Conservation (phyloP, 2,113 vertebrate genomes). For the Chaenogobius annularis region DNA sequence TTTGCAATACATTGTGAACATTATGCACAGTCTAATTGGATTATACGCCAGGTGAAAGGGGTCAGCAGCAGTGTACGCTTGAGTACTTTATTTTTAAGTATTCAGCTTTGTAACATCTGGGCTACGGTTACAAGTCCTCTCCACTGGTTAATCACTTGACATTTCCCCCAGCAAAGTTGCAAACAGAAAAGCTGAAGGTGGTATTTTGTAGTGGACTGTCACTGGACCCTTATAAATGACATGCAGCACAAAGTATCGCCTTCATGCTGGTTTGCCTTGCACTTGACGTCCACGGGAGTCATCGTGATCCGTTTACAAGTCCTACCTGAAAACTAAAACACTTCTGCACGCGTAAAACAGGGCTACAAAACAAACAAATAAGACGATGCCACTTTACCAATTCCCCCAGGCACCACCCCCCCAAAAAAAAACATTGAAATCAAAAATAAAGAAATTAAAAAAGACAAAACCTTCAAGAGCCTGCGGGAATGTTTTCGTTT, state of each 20-base stretch:
- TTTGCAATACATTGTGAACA: not conserved
- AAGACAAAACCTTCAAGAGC: not conserved
- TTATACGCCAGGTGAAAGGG: not conserved
- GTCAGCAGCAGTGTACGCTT: not conserved
- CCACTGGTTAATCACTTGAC: not conserved
- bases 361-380: not conserved
- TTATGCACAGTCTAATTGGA: not conserved
- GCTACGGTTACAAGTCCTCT: not conserved
- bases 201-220: constrained; percentile 20
- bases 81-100: not conserved
- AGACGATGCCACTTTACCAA: not conserved
- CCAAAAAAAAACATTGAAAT: not conserved
- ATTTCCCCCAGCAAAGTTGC: not conserved
- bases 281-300: constrained; percentile 29
- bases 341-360: not conserved
- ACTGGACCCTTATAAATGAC: constrained; percentile 34
- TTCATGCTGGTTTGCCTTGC: constrained; percentile 18
- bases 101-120: not conserved
- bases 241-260: constrained; percentile 43
- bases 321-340: constrained; percentile 10
- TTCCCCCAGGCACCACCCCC: not conserved
- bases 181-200: not conserved
- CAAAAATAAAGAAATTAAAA: too few species aligned
- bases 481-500: constrained; percentile 2
- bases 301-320: constrained; percentile 7